Evolutionary conservation across 1,140 invertebrate genomes (phyloP).

Genomic region (Stegodyphus mimosarum): DNA sequence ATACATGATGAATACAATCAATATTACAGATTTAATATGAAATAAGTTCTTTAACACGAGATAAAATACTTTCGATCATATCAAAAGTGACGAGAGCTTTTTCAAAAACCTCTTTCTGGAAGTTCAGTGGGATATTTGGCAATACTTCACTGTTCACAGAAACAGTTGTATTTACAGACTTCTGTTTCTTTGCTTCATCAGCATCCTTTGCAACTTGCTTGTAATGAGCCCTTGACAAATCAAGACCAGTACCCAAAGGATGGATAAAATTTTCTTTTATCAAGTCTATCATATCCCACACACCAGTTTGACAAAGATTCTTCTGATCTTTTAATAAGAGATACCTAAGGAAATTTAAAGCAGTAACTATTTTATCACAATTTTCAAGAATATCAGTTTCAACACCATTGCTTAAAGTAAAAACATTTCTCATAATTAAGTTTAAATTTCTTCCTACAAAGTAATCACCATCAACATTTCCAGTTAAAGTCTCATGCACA

Average conservation of each 20-base stretch:
- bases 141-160: conserved; percentile 7
- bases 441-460: conserved; percentile 46
- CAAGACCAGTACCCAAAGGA: conserved; percentile 17
- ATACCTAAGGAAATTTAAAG: conserved; percentile 47
- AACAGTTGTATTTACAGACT: not conserved
- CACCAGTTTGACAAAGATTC: not conserved
- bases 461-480: not conserved
- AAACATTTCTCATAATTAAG: conserved; percentile 26
- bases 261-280: conserved; percentile 13
- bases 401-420: conserved; percentile 27
- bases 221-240: conserved; percentile 40
- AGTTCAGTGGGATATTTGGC: not conserved
- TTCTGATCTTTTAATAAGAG: conserved; percentile 22
- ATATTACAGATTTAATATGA: not conserved
- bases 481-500: conserved; percentile 6
- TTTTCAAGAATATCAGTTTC: conserved; percentile 46
- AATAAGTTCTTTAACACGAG: conserved; percentile 17
- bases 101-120: conserved; percentile 19
- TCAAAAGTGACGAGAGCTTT: conserved; percentile 38
- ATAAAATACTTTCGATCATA: conserved; percentile 47
- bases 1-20: too few relatives aligned
- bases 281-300: not conserved
- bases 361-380: conserved; percentile 35
- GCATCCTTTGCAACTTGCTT: conserved; percentile 18
- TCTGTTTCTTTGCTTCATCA: not conserved